phyloP scores from a whole-genome alignment of 2,888 invertebrate species.

The Epinotia bilunana region DNA sequence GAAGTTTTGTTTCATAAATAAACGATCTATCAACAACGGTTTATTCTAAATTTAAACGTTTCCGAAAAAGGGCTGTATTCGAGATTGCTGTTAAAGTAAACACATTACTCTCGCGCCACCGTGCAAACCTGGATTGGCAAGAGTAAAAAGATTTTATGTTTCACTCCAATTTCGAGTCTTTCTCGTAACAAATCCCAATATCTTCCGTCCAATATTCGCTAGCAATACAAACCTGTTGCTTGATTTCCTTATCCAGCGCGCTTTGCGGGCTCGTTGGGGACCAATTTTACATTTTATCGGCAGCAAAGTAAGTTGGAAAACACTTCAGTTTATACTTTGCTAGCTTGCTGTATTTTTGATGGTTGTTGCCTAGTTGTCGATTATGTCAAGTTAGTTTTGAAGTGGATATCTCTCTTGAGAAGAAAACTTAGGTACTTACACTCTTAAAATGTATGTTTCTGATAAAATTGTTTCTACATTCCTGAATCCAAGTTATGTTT shows the following conservation, averaged over 20 bases:
- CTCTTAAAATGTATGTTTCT: background rate
- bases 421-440: background rate
- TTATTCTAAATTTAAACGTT: slow-evolving; percentile 4
- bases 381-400: background rate
- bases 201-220: slow-evolving; percentile 40
- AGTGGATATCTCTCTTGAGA: background rate
- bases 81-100: slow-evolving; percentile 8
- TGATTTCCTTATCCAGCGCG: slow-evolving; percentile 38
- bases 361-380: slow-evolving; percentile 5
- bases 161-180: slow-evolving; percentile 18
- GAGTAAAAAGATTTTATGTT: slow-evolving; percentile 31
- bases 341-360: slow-evolving; percentile 7
- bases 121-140: slow-evolving; percentile 14
- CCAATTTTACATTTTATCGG: slow-evolving; percentile 43
- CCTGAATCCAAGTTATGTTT: background rate
- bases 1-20: too few species aligned
- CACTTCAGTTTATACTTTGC: slow-evolving; percentile 27
- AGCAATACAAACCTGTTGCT: slow-evolving; percentile 43
- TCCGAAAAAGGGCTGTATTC: background rate
- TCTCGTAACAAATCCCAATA: slow-evolving; percentile 37
- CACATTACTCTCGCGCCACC: slow-evolving; percentile 9
- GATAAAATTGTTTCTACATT: background rate
- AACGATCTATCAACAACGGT: too few species aligned
- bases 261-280: slow-evolving; percentile 42
- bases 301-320: slow-evolving; percentile 20